phyloP scores from a whole-genome alignment of 2,797 vertebrate genomes.

The Meriones psammophilus region DNA sequence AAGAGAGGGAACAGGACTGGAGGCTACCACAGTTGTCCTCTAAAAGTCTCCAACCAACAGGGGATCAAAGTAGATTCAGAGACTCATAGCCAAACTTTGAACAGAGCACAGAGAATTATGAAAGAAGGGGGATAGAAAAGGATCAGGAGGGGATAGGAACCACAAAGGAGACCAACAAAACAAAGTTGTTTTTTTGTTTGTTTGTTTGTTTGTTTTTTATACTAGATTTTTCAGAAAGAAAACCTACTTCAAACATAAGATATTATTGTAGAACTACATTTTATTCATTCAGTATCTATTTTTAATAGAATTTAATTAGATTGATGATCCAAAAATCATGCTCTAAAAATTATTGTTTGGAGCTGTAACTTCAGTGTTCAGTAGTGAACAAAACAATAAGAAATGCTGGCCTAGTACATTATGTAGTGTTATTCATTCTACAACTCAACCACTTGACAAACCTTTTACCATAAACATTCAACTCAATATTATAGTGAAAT shows the following conservation, averaged over 20 bases:
- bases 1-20: no score
- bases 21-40: no score
- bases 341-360: conserved; percentile 48
- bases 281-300: conserved; percentile 3
- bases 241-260: conserved; percentile 49
- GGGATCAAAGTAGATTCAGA: no score
- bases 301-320: conserved; percentile 40
- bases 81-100: no score
- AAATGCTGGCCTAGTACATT: not conserved
- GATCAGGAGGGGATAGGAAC: no score
- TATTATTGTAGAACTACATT: not conserved
- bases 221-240: not conserved
- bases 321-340: conserved; percentile 18
- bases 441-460: conserved; percentile 30
- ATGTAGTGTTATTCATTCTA: conserved; percentile 20
- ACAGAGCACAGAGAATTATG: no score
- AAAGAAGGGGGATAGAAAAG: no score
- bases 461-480: not conserved
- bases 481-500: conserved; percentile 44
- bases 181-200: not conserved
- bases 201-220: not conserved
- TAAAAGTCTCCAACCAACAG: no score
- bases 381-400: not conserved
- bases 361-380: not conserved
- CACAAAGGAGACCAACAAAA: not conserved